Percentiles rank a stretch among this genome's conserved stretches.
Evolutionary conservation across 2,797 vertebrate species (phyloP).

Genomic region (Pseudopleuronectes americanus): DNA sequence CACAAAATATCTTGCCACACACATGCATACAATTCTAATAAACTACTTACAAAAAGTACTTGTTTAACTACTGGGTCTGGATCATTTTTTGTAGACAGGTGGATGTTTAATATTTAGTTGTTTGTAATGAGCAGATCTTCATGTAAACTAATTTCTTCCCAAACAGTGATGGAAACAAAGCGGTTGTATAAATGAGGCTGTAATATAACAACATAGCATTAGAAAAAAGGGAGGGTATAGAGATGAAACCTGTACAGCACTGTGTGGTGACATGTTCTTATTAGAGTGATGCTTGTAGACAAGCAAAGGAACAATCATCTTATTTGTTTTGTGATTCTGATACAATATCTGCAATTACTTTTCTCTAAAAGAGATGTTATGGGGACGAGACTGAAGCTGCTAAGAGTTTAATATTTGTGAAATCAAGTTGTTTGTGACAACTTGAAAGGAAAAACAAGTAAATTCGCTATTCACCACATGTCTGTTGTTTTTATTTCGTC

Average conservation of each 20-base stretch:
- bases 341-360: not conserved
- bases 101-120: too few relatives aligned
- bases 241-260: not conserved
- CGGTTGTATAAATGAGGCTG: not conserved
- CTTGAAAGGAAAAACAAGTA: not conserved
- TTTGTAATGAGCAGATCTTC: too few relatives aligned
- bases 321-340: not conserved
- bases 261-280: not conserved
- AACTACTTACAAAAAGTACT: too few relatives aligned
- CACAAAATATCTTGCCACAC: too few relatives aligned
- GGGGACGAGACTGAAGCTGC: too few relatives aligned
- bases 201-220: not conserved
- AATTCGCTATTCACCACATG: slow-evolving; percentile 13
- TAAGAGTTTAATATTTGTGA: not conserved
- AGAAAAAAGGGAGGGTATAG: not conserved
- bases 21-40: too few relatives aligned
- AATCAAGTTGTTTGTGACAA: not conserved
- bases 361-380: not conserved
- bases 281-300: accelerated
- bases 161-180: too few relatives aligned
- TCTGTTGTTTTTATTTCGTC: slow-evolving; percentile 64
- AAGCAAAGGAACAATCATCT: too few relatives aligned
- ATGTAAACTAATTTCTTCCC: too few relatives aligned
- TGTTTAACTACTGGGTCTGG: too few relatives aligned
- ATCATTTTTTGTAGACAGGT: too few relatives aligned